Base-by-base conservation (phyloP, 2,888 invertebrate species). In the Clusia tigrina region DNA sequence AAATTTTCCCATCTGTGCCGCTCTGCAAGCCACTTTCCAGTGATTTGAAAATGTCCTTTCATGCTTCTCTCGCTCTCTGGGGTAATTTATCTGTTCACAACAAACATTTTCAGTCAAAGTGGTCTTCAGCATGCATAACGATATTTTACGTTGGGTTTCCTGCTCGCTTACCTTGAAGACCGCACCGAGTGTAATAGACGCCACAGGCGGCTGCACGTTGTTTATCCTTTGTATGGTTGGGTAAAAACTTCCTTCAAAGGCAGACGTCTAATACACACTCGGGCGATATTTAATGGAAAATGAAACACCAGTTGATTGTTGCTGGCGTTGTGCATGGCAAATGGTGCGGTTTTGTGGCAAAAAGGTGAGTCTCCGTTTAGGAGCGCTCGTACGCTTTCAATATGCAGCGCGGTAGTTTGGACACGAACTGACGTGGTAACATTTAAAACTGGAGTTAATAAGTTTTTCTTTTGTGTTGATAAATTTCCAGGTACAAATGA, bases 241-340 rank as follows among this genome's bases (percentile, higher is more conserved):
- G 38, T 46, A 2, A 46, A 54, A 20, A 46, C 42, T 46, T 18
- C 24, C 18, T 6, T 12, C 26, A 59, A 24, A 58, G 20, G 20
- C 48, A 51, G 54, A n/a, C n/a, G n/a, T n/a, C n/a, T n/a, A n/a
- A 25, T 32, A 42, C 37, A 25, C 23, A 25, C 54, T 58, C 58
- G 25, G 62, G 48, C 32, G 57, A 15, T 57, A 25, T 67, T 71
- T 72, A 69, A 74, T 74, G 72, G 72, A 71, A 76, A 76, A 71
- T 70, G 74, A 79, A 78, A 79, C 79, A 79, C 79, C 79, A 79
- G 79, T 79, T 79, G 79, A 79, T 79, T 78, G 77, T 71, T 48
- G 48, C 20, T 22, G 18, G 42, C n/a, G 6, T 32, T n/a, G 42
- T 48, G 20, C 48, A 20, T 48, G 48, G 48, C 18, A 17, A 42